These are phyloP conservation scores for Pterocles orientalis DNA, from an alignment of 2,113 vertebrate genomes.

Conservation along the genomic window DNA sequence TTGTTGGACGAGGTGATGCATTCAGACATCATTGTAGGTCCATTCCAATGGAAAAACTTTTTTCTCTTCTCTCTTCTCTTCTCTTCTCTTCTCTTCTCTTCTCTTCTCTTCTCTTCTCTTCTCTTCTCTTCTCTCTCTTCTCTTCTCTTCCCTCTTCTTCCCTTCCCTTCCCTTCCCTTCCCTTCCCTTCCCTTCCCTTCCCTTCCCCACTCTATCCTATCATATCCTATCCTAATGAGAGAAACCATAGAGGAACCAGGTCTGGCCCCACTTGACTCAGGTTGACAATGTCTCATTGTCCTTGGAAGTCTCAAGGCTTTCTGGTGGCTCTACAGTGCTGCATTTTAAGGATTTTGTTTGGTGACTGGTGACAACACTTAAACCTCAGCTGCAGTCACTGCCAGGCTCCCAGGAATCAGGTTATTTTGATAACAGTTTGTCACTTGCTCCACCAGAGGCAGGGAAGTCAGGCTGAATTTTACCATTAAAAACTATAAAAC, in stretches of 20 bases:
- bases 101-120: no score
- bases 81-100: no score
- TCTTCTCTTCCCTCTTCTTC: no score
- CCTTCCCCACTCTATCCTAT: neutral
- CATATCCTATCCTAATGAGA: neutral
- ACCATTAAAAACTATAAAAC: neutral
- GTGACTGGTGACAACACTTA: neutral
- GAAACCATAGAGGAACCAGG: neutral
- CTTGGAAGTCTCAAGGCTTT: neutral
- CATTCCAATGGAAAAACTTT: neutral
- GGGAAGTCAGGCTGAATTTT: neutral
- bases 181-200: no score
- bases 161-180: no score
- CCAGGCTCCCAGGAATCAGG: neutral
- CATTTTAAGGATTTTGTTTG: neutral
- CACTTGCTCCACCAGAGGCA: neutral
- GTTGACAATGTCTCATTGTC: accelerated
- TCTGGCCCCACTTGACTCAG: neutral
- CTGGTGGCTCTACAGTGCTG: neutral
- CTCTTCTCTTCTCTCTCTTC: no score
- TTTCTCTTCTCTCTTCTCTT: no score
- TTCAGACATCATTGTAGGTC: neutral
- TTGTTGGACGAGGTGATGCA: neutral
- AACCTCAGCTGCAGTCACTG: neutral
- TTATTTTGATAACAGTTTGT: neutral